Evolutionary conservation across 2,113 vertebrate species (phyloP).

Genomic region (Triplophysa siluroides): DNA sequence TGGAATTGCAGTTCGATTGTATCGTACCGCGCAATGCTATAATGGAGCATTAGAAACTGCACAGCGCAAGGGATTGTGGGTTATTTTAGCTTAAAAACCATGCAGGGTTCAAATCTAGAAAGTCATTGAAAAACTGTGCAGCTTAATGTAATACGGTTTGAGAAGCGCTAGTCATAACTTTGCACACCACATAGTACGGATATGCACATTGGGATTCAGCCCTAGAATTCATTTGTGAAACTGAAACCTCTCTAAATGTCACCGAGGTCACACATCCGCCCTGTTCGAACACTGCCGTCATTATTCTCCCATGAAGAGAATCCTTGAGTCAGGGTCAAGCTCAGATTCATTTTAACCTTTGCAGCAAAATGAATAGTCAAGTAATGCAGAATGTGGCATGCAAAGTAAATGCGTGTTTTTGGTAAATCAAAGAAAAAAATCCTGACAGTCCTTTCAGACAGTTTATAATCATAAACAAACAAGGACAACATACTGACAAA

Average conservation of each 20-base stretch:
- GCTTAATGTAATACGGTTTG: not conserved
- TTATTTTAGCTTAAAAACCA: not conserved
- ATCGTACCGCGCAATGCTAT: not conserved
- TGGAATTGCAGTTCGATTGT: no score
- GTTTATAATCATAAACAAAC: conserved; percentile 19
- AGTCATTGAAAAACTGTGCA: not conserved
- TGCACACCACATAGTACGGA: not conserved
- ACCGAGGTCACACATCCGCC: not conserved
- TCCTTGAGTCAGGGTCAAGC: conserved; percentile 27
- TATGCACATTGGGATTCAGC: conserved; percentile 15
- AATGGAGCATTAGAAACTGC: not conserved
- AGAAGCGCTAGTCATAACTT: not conserved
- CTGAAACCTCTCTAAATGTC: no score
- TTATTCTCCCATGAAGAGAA: conserved; percentile 59
- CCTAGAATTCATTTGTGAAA: not conserved
- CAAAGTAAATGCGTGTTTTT: conserved; percentile 33
- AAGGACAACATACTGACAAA: conserved; percentile 3
- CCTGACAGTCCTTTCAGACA: not conserved
- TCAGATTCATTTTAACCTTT: conserved; percentile 58
- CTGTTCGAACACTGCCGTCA: conserved; percentile 39
- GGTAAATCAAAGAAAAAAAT: conserved; percentile 10
- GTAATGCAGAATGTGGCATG: conserved; percentile 55
- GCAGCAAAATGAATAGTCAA: conserved; percentile 57
- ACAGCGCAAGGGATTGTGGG: not conserved
- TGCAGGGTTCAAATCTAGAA: not conserved